Evolutionary conservation across 2,797 vertebrate species (phyloP), one percentile per base, ranked within the genome.

Genomic region (Champsocephalus gunnari): DNA sequence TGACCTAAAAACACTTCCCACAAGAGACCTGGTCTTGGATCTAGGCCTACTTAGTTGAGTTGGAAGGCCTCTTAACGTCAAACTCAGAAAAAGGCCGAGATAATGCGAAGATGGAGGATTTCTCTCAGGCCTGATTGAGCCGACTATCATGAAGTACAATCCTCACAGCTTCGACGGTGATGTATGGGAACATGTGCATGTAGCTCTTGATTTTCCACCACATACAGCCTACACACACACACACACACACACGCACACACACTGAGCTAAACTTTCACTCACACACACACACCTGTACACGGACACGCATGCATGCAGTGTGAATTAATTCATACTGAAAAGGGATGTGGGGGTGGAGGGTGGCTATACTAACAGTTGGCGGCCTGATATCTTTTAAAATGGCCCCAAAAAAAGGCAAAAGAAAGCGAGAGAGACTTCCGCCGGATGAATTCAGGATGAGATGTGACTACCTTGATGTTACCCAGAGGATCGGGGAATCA

Each of bases 41-140:
- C 77, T 38, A 84, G 85, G 86, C 87, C 91, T 86, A 91, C 87
- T 91, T 91, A 83, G 80, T 71, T 51, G 84, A 88, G 83, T 85
- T 89, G 82, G 80, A 86, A 90, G 84, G 87, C 85, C 79, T 90
- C 87, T 85, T 81, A 89, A 91, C 80, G 82, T 88, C 90, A 89
- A 89, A 87, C 81, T 89, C 78, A 21, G 73, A 87, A 85, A 79
- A 77, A 79, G 64, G 81, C 72, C 3, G 34, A 85, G 74, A 70
- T 75, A 71, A 83, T 48, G 73, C 79, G 85, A 83, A 87, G 83
- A 81, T 83, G 83, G 80, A 84, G 85, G 82, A 67, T 58, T 71
- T 50, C 49, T 69, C 77, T 82, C 67, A 54, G 74, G 75, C 59
- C 71, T 64, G 45, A 14, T 32, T 72, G 71, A 77, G 69, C 66